Conservation (phyloP, 1,140 invertebrate genomes). For the Eupeodes corollae region DNA sequence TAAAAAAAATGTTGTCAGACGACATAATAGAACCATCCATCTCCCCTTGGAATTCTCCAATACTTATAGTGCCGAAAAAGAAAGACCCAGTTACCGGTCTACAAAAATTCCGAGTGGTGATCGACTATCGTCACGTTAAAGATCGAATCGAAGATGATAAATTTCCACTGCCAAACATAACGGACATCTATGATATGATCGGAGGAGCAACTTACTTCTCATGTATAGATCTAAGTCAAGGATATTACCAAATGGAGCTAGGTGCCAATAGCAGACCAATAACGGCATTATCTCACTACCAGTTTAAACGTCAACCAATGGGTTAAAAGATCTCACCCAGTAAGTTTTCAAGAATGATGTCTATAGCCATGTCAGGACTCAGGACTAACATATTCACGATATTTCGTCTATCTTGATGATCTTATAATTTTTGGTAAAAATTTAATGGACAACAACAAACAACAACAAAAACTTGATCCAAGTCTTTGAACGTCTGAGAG, state of each 20-base stretch:
- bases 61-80: slow-evolving; percentile 12
- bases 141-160: slow-evolving; percentile 34
- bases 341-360: slow-evolving; percentile 23
- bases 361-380: slow-evolving; percentile 16
- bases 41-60: slow-evolving; percentile 6
- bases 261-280: slow-evolving; percentile 24
- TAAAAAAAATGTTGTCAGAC: slow-evolving; percentile 13
- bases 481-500: slow-evolving; percentile 28
- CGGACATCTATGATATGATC: slow-evolving; percentile 36
- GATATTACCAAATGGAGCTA: slow-evolving; percentile 40
- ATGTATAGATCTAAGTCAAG: slow-evolving; percentile 35
- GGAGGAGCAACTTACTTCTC: slow-evolving; percentile 31
- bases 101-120: slow-evolving; percentile 20
- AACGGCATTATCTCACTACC: slow-evolving; percentile 33
- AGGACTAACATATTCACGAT: neutral
- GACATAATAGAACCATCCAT: slow-evolving; percentile 6
- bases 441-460: slow-evolving; percentile 20
- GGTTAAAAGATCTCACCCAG: slow-evolving; percentile 14
- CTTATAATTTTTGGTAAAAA: slow-evolving; percentile 7
- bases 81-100: slow-evolving; percentile 10
- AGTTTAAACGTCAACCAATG: slow-evolving; percentile 13
- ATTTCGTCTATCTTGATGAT: slow-evolving; percentile 6
- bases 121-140: slow-evolving; percentile 36
- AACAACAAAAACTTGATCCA: slow-evolving; percentile 20
- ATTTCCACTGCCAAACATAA: slow-evolving; percentile 42